Percentiles rank a stretch among this genome's conserved stretches.
phyloP scores from a whole-genome alignment of 2,113 vertebrate species.

The Vombatus ursinus region DNA sequence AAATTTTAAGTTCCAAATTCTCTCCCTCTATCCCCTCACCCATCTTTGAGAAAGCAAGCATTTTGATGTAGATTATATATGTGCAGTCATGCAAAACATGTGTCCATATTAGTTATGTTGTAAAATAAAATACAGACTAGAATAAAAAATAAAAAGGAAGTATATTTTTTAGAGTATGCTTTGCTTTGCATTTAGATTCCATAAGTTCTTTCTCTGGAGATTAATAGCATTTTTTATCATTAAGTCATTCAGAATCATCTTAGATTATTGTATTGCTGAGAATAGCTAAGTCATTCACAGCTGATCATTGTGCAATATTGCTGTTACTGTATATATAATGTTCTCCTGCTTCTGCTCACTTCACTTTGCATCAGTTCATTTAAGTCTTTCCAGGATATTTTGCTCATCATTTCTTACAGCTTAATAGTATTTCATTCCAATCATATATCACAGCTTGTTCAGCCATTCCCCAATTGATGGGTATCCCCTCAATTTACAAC shows the following conservation, averaged over 20 bases:
- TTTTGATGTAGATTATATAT: not conserved
- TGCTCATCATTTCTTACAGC: not conserved
- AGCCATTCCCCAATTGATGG: not conserved
- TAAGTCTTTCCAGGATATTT: not conserved
- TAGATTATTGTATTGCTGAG: not conserved
- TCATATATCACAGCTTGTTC: not conserved
- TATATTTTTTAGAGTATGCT: not conserved
- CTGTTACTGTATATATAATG: not conserved
- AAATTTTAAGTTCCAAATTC: not conserved
- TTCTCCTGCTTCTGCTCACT: not conserved
- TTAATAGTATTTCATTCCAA: not conserved
- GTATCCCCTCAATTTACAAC: not conserved
- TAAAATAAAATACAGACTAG: not conserved
- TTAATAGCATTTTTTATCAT: not conserved
- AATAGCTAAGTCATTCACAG: not conserved
- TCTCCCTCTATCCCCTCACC: not conserved
- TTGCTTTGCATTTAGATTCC: not conserved
- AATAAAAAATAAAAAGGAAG: not conserved
- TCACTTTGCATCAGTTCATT: not conserved
- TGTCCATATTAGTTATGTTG: not conserved
- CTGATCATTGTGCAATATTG: not conserved
- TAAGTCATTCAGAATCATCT: not conserved
- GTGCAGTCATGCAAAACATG: not conserved
- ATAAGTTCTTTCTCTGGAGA: not conserved
- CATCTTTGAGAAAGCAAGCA: not conserved